These are phyloP conservation scores for Eumacrocentrus americanus DNA, from an alignment of 2,888 invertebrate genomes.

Conservation along the genomic window DNA sequence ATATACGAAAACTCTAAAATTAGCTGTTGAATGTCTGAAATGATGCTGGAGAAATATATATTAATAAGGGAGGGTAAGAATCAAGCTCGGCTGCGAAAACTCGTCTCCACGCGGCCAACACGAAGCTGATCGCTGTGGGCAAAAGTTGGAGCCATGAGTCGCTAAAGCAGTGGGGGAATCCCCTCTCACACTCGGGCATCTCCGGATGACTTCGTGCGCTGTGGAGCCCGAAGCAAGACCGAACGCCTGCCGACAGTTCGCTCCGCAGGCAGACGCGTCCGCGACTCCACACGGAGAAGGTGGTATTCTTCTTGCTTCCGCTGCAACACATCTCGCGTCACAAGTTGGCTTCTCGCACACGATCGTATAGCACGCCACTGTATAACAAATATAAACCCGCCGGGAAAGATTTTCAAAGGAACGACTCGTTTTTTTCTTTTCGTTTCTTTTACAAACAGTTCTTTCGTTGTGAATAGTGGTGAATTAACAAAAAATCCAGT, in stretches of 20 bases:
- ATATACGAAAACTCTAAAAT: background rate
- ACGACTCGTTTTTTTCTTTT: background rate
- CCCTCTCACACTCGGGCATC: conserved; percentile 12
- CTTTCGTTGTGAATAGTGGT: background rate
- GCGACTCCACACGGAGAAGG: conserved; percentile 52
- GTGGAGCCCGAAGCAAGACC: conserved; percentile 42
- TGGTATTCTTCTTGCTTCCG: conserved; percentile 31
- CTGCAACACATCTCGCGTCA: conserved; percentile 19
- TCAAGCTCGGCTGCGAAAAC: background rate
- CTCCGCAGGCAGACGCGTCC: conserved; percentile 58
- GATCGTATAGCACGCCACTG: background rate
- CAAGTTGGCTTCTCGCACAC: background rate
- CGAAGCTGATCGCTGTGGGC: conserved; percentile 3
- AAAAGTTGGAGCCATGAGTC: conserved; percentile 10
- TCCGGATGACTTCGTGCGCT: conserved; percentile 11
- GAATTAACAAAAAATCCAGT: too few species aligned
- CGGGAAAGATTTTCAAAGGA: too few species aligned
- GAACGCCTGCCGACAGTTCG: conserved; percentile 50
- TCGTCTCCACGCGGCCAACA: conserved; percentile 1
- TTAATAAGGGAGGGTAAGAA: background rate
- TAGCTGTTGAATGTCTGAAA: background rate
- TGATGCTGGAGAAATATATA: background rate
- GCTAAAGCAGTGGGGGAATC: conserved; percentile 14
- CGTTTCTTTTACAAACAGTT: background rate
- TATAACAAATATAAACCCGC: too few species aligned